Evolutionary conservation across 2,888 invertebrate genomes (phyloP).

Genomic region (Tinea trinotella): DNA sequence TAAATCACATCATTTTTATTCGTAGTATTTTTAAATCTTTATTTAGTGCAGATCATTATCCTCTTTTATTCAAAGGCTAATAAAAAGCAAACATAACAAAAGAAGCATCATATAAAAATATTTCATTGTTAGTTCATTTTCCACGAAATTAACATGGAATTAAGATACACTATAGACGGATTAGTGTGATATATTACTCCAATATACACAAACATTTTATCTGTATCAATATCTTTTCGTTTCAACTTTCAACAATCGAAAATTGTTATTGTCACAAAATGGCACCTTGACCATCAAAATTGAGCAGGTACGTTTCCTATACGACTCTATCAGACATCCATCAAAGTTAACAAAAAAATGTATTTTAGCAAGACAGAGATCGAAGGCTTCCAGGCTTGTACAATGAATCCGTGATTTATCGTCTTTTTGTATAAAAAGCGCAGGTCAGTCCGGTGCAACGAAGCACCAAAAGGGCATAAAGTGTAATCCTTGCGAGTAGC

Average conservation of each 20-base stretch:
- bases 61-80: too few species aligned
- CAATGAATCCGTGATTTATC: conserved; percentile 67
- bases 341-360: conserved; percentile 55
- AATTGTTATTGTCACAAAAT: conserved; percentile 55
- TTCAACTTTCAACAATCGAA: conserved; percentile 16
- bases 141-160: not conserved
- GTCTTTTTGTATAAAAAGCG: conserved; percentile 63
- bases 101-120: not conserved
- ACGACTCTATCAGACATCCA: conserved; percentile 23
- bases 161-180: not conserved
- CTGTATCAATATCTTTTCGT: conserved; percentile 15
- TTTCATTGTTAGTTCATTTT: conserved; percentile 1
- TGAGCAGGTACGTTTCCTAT: conserved; percentile 52
- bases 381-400: conserved; percentile 51
- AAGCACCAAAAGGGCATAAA: conserved; percentile 69
- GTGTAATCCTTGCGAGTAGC: conserved; percentile 56
- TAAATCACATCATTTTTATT: too few species aligned
- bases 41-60: too few species aligned
- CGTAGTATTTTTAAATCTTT: too few species aligned
- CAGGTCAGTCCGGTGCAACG: conserved; percentile 57
- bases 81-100: too few species aligned
- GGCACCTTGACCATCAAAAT: conserved; percentile 64
- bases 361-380: conserved; percentile 32
- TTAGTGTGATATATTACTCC: conserved; percentile 4
- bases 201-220: not conserved